These are phyloP conservation scores for Laterallus jamaicensis DNA, from an alignment of 2,113 vertebrate genomes.

Conservation along the genomic window DNA sequence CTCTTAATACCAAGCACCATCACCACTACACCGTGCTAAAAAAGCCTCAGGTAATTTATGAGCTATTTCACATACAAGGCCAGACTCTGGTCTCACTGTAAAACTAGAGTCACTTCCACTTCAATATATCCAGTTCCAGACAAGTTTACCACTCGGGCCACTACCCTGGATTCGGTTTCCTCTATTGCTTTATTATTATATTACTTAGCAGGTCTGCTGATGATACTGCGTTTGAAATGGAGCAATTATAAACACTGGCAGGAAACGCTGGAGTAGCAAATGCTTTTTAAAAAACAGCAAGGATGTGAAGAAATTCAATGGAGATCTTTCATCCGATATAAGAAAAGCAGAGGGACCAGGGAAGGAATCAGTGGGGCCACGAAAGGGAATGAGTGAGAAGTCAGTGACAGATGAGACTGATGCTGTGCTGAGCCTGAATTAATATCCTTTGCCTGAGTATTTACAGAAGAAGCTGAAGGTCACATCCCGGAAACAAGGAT, in stretches of 20 bases:
- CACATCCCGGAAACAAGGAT: conserved; percentile 58
- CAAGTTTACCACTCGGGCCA: background rate
- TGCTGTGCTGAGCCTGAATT: background rate
- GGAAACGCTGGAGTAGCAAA: conserved; percentile 19
- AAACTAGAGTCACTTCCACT: background rate
- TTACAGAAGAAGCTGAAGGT: conserved; percentile 70
- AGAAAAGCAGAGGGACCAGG: conserved; percentile 39
- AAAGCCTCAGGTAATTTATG: background rate
- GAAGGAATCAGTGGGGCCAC: conserved; percentile 5
- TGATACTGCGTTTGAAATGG: conserved; percentile 18
- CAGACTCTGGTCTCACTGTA: background rate
- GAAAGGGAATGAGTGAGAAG: conserved; percentile 44
- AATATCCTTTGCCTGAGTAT: conserved; percentile 56
- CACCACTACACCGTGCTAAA: rapidly evolving
- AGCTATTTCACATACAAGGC: background rate
- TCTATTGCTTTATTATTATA: conserved; percentile 5
- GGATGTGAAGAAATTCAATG: conserved; percentile 47
- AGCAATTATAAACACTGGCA: conserved; percentile 64
- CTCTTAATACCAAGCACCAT: background rate
- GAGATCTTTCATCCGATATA: conserved; percentile 36
- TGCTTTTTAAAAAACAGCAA: conserved; percentile 56
- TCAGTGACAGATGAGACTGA: conserved; percentile 44
- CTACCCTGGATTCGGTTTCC: background rate
- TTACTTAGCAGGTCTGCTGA: conserved; percentile 45
- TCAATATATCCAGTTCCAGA: background rate